Base-by-base conservation (phyloP, 2,888 invertebrate species). In the Rugalucina vietnamica region DNA sequence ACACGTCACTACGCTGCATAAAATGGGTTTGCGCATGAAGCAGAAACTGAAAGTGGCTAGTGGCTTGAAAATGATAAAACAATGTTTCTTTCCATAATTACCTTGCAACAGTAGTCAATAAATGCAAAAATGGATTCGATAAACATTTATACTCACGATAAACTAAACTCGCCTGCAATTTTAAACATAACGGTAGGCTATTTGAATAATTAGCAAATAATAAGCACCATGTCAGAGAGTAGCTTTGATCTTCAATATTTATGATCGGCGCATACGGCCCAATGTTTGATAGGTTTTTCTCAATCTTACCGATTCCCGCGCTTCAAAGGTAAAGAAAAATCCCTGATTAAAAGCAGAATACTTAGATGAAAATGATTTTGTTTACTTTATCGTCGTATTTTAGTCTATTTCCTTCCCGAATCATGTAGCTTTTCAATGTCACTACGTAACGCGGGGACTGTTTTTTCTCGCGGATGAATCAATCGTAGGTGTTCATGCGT, bases 141-240 rank as follows among this genome's bases (percentile, higher is more conserved):
- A 83, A 87, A 87, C 85, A 85, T 81, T 85, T 76, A 85, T 87
- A 81, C 69, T 43, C n/a, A 57, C 78, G 79, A 83, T 85, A 83
- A 81, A 84, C 79, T 72, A 39, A 78, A 76, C 83, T 77, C 76
- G 73, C 81, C 76, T 54, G 60, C 72, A 39, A 72, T 39, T 43
- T 49, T 43, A 72, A 72, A 81, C 72, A 80, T 73, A 81, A 85
- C 81, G 79, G 86, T 85, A 86, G 82, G 87, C 88, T 82, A 86
- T 90, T 90, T 91, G 91, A 91, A 90, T 91, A 91, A 91, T 91
- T 80, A 87, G 88, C 80, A 90, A 90, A 90, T 90, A 88, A 91
- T 91, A 83, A 84, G 85, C 80, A 80, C 83, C 60, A 81, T 85
- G 87, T 87, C 88, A 88, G 84, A 79, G 76, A 54, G 79, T 85